Percentiles rank a stretch among this genome's conserved stretches.
These are phyloP conservation scores for Aurelia sp. DNA, from an alignment of 30 jellyfish, hydroid and myxozoan species.

Conservation along the genomic window DNA sequence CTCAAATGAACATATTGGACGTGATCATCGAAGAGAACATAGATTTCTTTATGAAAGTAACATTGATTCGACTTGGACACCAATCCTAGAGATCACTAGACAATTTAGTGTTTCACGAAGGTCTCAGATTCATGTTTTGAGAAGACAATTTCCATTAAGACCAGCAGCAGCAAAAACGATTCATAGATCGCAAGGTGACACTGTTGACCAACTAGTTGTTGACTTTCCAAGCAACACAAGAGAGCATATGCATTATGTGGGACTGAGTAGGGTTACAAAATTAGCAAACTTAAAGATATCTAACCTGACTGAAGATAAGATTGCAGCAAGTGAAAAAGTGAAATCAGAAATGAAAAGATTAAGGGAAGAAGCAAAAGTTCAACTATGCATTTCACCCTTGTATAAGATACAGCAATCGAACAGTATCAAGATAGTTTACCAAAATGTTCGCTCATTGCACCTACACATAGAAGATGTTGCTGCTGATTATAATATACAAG, in stretches of 20 bases:
- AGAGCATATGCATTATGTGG: slow-evolving; percentile 54
- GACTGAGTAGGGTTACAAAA: slow-evolving; percentile 25
- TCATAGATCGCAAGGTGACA: slow-evolving; percentile 53
- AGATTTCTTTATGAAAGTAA: neutral
- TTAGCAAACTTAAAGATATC: neutral
- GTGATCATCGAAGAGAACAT: neutral
- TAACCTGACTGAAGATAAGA: neutral
- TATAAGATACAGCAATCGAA: neutral
- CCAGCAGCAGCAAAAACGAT: slow-evolving; percentile 51
- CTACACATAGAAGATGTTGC: slow-evolving; percentile 5
- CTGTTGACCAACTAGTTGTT: slow-evolving; percentile 3
- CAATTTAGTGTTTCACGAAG: slow-evolving; percentile 2
- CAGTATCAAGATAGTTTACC: neutral
- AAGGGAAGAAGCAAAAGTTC: neutral
- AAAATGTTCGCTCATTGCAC: slow-evolving; percentile 23
- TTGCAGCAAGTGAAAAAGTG: slow-evolving; percentile 19
- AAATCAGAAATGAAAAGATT: slow-evolving; percentile 24
- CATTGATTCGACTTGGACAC: slow-evolving; percentile 21
- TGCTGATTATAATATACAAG: slow-evolving; percentile 8
- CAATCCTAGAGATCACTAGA: slow-evolving; percentile 17
- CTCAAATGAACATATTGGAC: neutral
- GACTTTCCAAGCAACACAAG: slow-evolving; percentile 1
- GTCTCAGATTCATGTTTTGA: too few relatives aligned
- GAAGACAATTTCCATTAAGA: slow-evolving; percentile 42
- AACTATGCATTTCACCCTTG: neutral